Percentiles rank a stretch among this genome's conserved stretches.
phyloP scores from a whole-genome alignment of 2,113 vertebrate species.

The Macheiramphus alcinus region DNA sequence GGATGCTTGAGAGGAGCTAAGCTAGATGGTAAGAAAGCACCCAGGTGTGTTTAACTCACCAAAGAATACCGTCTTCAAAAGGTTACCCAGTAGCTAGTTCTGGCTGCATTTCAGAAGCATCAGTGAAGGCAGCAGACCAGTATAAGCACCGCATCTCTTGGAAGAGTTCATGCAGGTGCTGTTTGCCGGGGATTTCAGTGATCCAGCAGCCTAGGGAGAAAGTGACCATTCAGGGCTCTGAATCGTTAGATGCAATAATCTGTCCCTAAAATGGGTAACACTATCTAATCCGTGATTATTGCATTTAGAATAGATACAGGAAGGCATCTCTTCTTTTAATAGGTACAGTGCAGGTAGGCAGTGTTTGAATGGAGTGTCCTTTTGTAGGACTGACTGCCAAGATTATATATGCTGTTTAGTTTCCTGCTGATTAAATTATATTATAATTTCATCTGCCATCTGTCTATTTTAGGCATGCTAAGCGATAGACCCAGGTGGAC shows the following conservation, averaged over 20 bases:
- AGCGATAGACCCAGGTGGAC: background rate
- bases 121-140: background rate
- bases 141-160: rapidly evolving
- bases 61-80: background rate
- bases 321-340: background rate
- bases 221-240: background rate
- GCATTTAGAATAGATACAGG: background rate
- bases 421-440: slow-evolving; percentile 5
- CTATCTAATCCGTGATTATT: background rate
- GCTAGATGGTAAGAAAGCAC: background rate
- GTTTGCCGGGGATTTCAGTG: background rate
- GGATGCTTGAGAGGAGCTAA: background rate
- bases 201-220: background rate
- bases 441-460: background rate
- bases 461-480: background rate
- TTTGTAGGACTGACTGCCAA: background rate
- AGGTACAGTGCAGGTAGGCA: background rate
- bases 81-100: background rate
- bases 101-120: background rate
- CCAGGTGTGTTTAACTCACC: background rate
- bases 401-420: background rate
- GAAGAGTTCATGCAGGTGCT: background rate
- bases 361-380: background rate
- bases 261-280: background rate
- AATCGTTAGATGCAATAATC: background rate